A percentile compares a stretch with the other conserved stretches of the same genome.
Conservation (phyloP, 2,797 vertebrate species). For the Todus mexicanus region DNA sequence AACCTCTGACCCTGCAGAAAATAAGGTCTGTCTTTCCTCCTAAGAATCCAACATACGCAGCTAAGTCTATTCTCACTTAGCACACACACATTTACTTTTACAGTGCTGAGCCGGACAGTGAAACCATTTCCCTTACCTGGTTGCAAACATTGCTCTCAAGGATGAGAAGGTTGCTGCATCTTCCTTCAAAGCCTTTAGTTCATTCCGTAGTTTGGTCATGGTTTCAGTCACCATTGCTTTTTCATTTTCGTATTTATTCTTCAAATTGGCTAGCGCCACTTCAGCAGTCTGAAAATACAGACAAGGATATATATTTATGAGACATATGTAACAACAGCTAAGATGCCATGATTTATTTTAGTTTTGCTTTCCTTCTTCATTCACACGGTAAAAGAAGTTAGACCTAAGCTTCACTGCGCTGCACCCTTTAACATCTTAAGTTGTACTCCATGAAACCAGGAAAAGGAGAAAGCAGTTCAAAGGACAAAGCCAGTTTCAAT, state of each 20-base stretch:
- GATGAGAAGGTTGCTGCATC: conserved; percentile 99
- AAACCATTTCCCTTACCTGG: conserved; percentile 79
- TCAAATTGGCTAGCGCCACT: conserved; percentile 92
- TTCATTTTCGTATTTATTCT: conserved; percentile 99
- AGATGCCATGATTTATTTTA: background rate
- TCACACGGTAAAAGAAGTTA: background rate
- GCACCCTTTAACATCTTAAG: background rate
- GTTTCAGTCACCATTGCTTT: conserved; percentile 98
- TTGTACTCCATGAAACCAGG: background rate
- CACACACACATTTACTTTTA: background rate
- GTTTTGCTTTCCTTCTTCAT: background rate
- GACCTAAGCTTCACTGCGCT: background rate
- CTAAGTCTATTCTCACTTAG: background rate
- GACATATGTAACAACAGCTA: background rate
- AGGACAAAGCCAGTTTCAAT: background rate
- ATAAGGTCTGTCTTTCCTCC: background rate
- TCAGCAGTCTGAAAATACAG: conserved; percentile 87
- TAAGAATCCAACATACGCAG: background rate
- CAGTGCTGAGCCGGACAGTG: background rate
- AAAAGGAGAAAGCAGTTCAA: background rate
- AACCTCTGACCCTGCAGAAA: background rate
- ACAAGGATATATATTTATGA: background rate
- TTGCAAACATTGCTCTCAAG: conserved; percentile 97
- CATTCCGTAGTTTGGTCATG: conserved; percentile 97
- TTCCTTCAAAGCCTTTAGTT: conserved; percentile 97